phyloP scores from a whole-genome alignment of 2,797 vertebrate species.

The Sarcoramphus papa region DNA sequence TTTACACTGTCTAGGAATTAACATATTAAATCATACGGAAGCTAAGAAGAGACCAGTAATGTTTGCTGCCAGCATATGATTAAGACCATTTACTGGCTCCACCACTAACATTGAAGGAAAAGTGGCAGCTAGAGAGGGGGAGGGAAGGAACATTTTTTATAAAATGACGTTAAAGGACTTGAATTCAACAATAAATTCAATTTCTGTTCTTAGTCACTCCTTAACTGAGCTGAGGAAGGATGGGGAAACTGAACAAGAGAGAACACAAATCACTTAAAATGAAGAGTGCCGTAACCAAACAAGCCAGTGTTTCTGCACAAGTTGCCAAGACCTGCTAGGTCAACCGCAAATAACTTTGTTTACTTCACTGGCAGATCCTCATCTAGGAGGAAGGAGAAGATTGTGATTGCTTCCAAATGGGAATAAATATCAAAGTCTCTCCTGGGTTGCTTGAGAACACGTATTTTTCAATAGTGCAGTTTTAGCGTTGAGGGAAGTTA shows the following conservation, averaged over 20 bases:
- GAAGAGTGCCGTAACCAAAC: background rate
- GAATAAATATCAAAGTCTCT: background rate
- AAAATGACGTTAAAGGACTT: background rate
- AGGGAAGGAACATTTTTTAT: background rate
- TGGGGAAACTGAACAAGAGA: background rate
- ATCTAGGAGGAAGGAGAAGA: background rate
- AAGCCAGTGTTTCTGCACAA: background rate
- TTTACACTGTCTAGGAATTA: background rate
- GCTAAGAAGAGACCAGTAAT: background rate
- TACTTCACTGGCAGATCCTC: background rate
- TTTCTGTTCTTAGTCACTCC: background rate
- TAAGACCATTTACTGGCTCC: background rate
- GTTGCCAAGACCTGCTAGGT: background rate
- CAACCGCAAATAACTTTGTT: slow-evolving; percentile 7
- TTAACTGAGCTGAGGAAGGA: background rate
- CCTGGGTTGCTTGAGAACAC: background rate
- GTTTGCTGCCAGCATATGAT: background rate
- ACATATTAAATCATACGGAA: background rate
- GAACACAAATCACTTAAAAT: background rate
- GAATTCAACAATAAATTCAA: background rate
- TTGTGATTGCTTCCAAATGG: background rate
- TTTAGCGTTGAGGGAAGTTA: background rate
- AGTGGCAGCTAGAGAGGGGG: background rate
- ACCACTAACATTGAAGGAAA: background rate
- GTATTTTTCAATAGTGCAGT: background rate